phyloP scores from a whole-genome alignment of 2,888 invertebrate species.

The Drosophila mercatorum region DNA sequence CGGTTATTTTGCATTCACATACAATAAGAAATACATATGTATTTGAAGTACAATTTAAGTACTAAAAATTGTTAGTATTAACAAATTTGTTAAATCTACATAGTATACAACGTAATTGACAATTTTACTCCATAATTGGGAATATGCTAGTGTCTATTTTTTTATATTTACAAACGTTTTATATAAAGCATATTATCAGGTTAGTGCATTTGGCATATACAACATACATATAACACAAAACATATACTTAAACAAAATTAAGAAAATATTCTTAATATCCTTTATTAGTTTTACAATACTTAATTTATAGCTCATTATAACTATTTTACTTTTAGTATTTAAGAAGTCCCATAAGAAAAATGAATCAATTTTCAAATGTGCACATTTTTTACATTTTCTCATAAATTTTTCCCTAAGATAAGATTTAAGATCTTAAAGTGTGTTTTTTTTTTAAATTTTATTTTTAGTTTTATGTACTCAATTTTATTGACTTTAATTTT shows the following conservation, averaged over 20 bases:
- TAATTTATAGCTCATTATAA: constrained; percentile 40
- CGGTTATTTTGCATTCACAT: neutral
- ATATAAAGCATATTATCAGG: constrained; percentile 8
- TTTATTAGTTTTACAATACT: constrained; percentile 19
- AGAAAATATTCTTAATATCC: neutral
- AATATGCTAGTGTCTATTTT: neutral
- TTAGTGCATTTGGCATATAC: too few relatives aligned
- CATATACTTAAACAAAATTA: constrained; percentile 15
- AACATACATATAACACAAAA: constrained; percentile 9
- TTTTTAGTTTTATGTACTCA: constrained; percentile 5
- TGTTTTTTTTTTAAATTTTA: constrained; percentile 71
- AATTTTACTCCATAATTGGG: neutral
- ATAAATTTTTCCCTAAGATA: constrained; percentile 85
- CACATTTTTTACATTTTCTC: constrained; percentile 52
- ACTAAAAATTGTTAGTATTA: too few relatives aligned
- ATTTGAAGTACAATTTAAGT: too few relatives aligned
- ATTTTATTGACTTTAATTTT: neutral
- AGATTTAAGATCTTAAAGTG: constrained; percentile 84
- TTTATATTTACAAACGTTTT: constrained; percentile 6
- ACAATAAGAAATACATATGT: neutral
- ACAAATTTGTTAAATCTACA: neutral
- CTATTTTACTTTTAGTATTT: constrained; percentile 6
- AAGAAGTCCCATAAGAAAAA: constrained; percentile 42
- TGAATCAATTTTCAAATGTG: constrained; percentile 5
- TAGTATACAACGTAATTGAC: neutral